phyloP scores from a whole-genome alignment of 2,797 vertebrate species.

The Ctenochaetus hawaiiensis region DNA sequence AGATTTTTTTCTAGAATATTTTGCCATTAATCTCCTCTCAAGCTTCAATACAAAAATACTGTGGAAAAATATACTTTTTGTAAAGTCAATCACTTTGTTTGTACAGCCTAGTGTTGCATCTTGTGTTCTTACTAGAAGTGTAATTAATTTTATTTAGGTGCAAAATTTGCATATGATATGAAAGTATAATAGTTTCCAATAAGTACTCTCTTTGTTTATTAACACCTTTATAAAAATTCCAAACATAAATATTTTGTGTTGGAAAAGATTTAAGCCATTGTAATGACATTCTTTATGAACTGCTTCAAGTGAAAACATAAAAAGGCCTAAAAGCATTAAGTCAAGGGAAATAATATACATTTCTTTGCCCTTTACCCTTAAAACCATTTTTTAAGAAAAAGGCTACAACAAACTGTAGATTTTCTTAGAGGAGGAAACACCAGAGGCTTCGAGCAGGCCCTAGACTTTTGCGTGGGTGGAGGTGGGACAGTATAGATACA shows the following conservation, averaged over 20 bases:
- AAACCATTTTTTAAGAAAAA: not conserved
- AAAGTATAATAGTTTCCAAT: no score
- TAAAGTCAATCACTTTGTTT: no score
- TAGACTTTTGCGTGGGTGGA: constrained; percentile 14
- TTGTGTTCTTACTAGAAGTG: no score
- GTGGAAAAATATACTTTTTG: no score
- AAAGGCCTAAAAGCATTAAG: not conserved
- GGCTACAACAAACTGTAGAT: not conserved
- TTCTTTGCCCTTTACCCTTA: not conserved
- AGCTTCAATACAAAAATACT: no score
- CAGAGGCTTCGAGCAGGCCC: not conserved
- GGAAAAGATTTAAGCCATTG: not conserved
- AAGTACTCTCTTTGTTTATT: no score
- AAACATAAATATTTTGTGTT: not conserved
- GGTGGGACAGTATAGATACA: constrained; percentile 18
- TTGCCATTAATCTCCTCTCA: no score
- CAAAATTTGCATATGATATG: no score
- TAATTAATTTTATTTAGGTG: no score
- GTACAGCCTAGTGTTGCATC: no score
- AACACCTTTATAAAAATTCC: no score
- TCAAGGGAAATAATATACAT: not conserved
- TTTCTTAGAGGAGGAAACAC: constrained; percentile 5
- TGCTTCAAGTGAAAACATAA: not conserved
- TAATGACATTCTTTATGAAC: not conserved
- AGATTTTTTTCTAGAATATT: no score